phyloP scores from a whole-genome alignment of 2,113 vertebrate species.

The Tupaia chinensis region DNA sequence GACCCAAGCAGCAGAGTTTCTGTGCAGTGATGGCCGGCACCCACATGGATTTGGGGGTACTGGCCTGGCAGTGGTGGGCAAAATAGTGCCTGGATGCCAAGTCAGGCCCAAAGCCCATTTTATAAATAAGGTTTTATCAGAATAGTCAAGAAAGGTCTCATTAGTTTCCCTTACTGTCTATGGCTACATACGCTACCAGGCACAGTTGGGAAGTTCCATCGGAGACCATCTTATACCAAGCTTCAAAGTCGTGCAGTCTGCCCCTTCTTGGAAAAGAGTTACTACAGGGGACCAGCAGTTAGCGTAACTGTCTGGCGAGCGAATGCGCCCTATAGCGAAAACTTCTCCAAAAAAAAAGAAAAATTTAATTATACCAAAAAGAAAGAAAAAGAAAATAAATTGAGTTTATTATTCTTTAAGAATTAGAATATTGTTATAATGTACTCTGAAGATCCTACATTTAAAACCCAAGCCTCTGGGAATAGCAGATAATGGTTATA shows the following conservation, averaged over 20 bases:
- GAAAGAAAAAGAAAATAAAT: not conserved
- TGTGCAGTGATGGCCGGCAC: too few relatives aligned
- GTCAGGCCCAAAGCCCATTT: not conserved
- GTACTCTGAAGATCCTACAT: not conserved
- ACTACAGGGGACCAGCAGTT: not conserved
- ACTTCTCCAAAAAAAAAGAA: too few relatives aligned
- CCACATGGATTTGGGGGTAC: not conserved
- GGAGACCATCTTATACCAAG: not conserved
- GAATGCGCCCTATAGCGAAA: too few relatives aligned
- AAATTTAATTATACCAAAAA: too few relatives aligned
- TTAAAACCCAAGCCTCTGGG: not conserved
- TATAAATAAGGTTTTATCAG: conserved; percentile 8
- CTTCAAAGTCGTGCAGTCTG: not conserved
- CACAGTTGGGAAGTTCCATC: not conserved
- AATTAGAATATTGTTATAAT: not conserved
- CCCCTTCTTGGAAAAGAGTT: not conserved
- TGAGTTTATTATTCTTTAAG: not conserved
- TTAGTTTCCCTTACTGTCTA: not conserved
- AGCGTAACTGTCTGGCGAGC: too few relatives aligned
- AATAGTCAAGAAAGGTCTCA: not conserved
- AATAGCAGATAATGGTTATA: too few relatives aligned
- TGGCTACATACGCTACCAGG: not conserved
- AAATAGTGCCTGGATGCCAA: not conserved
- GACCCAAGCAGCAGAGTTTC: not conserved
- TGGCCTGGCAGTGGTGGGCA: not conserved